Percentiles rank a stretch among this genome's conserved stretches.
Conservation (phyloP, 2,113 vertebrate genomes). For the Mus pahari region DNA sequence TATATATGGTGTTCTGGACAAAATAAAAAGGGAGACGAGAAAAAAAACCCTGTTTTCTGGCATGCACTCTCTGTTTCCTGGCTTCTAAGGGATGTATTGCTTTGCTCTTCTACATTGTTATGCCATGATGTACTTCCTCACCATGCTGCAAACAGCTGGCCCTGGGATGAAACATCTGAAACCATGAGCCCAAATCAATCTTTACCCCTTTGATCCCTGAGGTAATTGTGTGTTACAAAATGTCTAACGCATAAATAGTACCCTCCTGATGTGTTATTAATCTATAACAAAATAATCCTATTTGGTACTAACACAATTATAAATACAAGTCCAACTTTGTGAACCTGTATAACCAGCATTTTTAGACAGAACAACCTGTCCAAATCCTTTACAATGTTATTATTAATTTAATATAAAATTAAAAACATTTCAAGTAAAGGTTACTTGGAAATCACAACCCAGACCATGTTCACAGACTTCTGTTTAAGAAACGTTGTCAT, state of each 20-base stretch:
- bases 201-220: not conserved
- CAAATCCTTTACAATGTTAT: not conserved
- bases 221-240: no score
- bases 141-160: not conserved
- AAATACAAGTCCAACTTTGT: slow-evolving; percentile 1
- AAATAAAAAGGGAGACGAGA: not conserved
- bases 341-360: not conserved
- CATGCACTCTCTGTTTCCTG: not conserved
- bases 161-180: not conserved
- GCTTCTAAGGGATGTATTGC: no score
- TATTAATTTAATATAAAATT: not conserved
- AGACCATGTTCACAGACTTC: not conserved
- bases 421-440: not conserved
- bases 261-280: not conserved
- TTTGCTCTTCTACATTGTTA: not conserved
- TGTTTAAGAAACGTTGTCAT: not conserved
- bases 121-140: not conserved
- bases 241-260: not conserved
- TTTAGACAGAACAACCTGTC: not conserved
- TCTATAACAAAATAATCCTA: not conserved
- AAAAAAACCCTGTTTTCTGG: not conserved
- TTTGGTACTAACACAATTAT: not conserved
- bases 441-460: not conserved
- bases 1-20: not conserved
- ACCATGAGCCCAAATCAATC: not conserved